Conservation (phyloP, 2,797 vertebrate species). For the Mus minutoides region DNA sequence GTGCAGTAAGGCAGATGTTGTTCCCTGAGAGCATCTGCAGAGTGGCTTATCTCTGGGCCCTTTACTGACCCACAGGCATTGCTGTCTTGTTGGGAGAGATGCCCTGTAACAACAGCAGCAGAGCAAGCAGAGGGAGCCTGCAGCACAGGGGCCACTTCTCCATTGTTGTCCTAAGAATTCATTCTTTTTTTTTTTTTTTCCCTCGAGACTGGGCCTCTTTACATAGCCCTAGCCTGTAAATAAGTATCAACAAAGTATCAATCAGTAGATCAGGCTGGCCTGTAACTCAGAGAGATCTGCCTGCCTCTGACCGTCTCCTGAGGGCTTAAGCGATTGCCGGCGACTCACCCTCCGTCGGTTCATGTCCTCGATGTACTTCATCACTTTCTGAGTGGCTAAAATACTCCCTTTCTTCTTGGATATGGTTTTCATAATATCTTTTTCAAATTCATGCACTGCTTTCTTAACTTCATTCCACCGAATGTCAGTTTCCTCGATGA, state of each 20-base stretch:
- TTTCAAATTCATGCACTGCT: slow-evolving; percentile 87
- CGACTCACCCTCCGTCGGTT: slow-evolving; percentile 86
- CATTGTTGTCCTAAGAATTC: background rate
- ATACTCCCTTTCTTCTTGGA: slow-evolving; percentile 84
- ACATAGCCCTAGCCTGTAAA: background rate
- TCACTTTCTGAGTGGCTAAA: slow-evolving; percentile 86
- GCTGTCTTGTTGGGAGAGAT: background rate
- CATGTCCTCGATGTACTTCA: slow-evolving; percentile 88
- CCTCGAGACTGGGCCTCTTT: background rate
- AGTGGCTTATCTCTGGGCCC: background rate
- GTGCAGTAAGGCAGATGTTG: background rate
- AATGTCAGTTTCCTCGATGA: slow-evolving; percentile 87
- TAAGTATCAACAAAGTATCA: too few species aligned
- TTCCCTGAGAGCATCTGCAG: background rate
- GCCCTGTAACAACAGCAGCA: background rate
- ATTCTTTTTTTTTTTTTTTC: background rate
- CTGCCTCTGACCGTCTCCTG: background rate
- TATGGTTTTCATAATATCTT: slow-evolving; percentile 83
- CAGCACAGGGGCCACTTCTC: fast-evolving
- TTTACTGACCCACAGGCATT: background rate
- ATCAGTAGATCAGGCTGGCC: background rate
- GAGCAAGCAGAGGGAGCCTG: background rate
- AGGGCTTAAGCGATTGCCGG: background rate
- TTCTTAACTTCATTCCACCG: slow-evolving; percentile 86
- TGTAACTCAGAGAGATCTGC: background rate